A percentile compares a stretch with the other conserved stretches of the same genome.
Evolutionary conservation across 1,140 invertebrate genomes (phyloP).

Genomic region (Phymastichus coffea): DNA sequence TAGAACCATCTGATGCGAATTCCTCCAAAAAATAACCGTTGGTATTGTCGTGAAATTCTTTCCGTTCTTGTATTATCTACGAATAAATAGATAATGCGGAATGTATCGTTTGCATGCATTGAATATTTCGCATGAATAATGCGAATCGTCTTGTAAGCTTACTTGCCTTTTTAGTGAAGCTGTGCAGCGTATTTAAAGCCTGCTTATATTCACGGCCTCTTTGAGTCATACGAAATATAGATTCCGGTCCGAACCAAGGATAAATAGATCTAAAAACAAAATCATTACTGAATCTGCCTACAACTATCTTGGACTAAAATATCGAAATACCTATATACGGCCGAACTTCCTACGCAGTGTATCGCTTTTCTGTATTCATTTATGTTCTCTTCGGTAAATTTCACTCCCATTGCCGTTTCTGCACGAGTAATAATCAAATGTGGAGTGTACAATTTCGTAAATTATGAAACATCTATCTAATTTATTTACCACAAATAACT

Average conservation of each 20-base stretch:
- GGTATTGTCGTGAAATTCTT: conserved; percentile 35
- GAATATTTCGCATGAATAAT: background rate
- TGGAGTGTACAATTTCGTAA: too few relatives aligned
- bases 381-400: conserved; percentile 26
- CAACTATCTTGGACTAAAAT: too few relatives aligned
- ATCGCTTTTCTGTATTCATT: conserved; percentile 39
- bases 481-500: conserved; percentile 39
- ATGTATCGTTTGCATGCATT: too few relatives aligned
- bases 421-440: too few relatives aligned
- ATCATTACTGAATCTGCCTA: conserved; percentile 14
- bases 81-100: too few relatives aligned
- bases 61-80: conserved; percentile 37
- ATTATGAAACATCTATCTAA: background rate
- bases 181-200: conserved; percentile 17
- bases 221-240: conserved; percentile 22
- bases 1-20: background rate
- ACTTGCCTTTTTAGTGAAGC: conserved; percentile 41
- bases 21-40: conserved; percentile 6
- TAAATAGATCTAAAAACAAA: too few relatives aligned
- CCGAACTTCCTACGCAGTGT: background rate
- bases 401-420: conserved; percentile 40
- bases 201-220: conserved; percentile 15
- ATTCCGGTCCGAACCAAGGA: conserved; percentile 27
- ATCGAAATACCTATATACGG: background rate
- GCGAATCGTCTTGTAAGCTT: background rate